Evolutionary conservation across 2,113 vertebrate genomes (phyloP), one percentile per base, ranked within the genome.

Genomic region (Pseudorectes ferrugineus): DNA sequence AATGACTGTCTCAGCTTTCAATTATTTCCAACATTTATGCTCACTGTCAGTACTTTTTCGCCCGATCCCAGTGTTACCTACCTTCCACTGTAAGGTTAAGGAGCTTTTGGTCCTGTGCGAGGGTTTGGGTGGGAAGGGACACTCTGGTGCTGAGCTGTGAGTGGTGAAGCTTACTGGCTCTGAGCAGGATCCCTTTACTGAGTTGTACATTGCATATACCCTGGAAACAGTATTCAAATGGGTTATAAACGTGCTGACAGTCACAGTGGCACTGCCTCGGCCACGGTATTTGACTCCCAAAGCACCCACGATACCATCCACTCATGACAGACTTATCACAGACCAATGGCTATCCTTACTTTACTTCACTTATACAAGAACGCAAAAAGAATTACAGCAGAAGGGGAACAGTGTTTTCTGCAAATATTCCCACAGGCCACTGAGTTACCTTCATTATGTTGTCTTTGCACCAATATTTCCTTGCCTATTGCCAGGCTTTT

Each of bases 81-180:
- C 99, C 99, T 99, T 99, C 99, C 99, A 99, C 72, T 99, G 99
- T 92, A 99, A 95, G 86, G 98, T 98, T 46, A 99, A 98, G 71
- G 98, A 99, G 97, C 98, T 99, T 98, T 99, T 99, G 97, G 98
- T 98, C 97, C 98, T 98, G 89, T 99, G 98, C 0, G 99, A 98
- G 86, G 99, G 97, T 96, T 99, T 99, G 11, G 99, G 99, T 78
- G 98, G 97, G 85, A 98, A 97, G 42, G 99, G 99, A 95, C 98
- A 97, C 79, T 99, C 99, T 3, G 99, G 99, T 42, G 98, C 97
- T 82, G 98, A 98, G 98, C 98, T 99, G 97, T 99, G 99, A 75
- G 99, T 99, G 92, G 98, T 99, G 97, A 99, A 99, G 63, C 98
- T 98, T 40, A 98, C 97, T 4, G 98, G 98, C 93, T 99, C 99